phyloP scores from a whole-genome alignment of 2,888 invertebrate species.

The Anorthoa munda region DNA sequence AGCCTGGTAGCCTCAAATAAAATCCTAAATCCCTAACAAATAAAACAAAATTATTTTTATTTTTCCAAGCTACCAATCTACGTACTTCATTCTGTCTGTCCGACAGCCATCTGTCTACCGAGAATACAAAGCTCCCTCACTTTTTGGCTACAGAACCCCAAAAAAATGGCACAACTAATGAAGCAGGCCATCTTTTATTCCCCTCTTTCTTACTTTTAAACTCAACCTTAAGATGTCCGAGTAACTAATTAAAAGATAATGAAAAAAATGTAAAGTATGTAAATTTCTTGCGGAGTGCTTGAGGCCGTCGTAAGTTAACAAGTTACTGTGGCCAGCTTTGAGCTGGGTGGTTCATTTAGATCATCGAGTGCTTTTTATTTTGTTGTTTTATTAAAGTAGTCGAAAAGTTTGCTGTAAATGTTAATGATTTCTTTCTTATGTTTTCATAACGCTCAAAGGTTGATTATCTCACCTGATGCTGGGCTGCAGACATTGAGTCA shows the following conservation, averaged over 20 bases:
- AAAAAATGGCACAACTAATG: conserved; percentile 60
- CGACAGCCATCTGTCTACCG: not conserved
- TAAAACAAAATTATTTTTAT: not conserved
- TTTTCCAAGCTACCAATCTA: not conserved
- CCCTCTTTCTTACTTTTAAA: conserved; percentile 64
- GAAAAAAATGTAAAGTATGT: conserved; percentile 82
- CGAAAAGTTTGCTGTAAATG: not conserved
- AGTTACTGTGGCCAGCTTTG: conserved; percentile 61
- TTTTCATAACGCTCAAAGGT: too few relatives aligned
- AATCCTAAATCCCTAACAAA: not conserved
- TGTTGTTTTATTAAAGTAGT: conserved; percentile 15
- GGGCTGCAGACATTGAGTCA: too few relatives aligned
- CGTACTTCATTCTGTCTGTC: not conserved
- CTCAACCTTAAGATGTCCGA: conserved; percentile 72
- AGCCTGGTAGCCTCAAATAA: too few relatives aligned
- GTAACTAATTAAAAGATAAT: conserved; percentile 85
- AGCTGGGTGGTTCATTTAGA: conserved; percentile 49
- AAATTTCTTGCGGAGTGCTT: conserved; percentile 76
- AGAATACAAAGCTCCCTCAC: not conserved
- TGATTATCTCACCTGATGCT: too few relatives aligned
- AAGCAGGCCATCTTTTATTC: conserved; percentile 62
- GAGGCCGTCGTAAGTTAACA: conserved; percentile 61
- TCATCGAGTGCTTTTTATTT: conserved; percentile 43
- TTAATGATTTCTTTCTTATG: not conserved
- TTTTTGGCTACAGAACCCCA: not conserved